Percentiles rank a stretch among this genome's conserved stretches.
Conservation (phyloP, 2,797 vertebrate genomes). For the Halcyon smyrnensis region DNA sequence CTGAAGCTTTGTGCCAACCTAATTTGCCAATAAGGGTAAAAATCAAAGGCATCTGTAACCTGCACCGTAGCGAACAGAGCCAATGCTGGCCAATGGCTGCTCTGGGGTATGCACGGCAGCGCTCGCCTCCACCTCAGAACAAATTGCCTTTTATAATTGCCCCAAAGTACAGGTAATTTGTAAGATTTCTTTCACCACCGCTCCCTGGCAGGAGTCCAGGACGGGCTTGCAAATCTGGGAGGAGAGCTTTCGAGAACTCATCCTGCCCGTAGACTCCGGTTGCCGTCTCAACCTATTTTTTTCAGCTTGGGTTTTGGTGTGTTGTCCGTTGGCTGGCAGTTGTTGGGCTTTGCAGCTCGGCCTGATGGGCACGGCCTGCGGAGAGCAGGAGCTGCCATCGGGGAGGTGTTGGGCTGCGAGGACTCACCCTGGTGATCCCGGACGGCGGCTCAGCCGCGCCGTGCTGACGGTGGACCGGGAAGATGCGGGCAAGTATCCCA, state of each 20-base stretch:
- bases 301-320: background rate
- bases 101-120: background rate
- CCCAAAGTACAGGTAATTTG: slow-evolving; percentile 54
- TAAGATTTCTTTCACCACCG: background rate
- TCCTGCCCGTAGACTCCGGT: fast-evolving
- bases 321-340: background rate
- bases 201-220: slow-evolving; percentile 24
- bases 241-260: background rate
- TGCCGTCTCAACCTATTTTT: background rate
- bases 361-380: fast-evolving
- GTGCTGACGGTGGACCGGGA: background rate
- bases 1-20: background rate
- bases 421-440: fast-evolving
- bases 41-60: background rate
- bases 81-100: background rate
- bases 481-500: background rate
- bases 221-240: background rate
- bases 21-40: background rate
- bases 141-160: slow-evolving; percentile 51
- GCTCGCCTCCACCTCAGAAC: background rate
- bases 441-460: fast-evolving
- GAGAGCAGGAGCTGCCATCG: fast-evolving
- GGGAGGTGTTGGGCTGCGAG: fast-evolving
- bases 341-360: background rate
- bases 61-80: background rate